phyloP scores from a whole-genome alignment of 2,113 vertebrate genomes.

The Eulemur macaco region DNA sequence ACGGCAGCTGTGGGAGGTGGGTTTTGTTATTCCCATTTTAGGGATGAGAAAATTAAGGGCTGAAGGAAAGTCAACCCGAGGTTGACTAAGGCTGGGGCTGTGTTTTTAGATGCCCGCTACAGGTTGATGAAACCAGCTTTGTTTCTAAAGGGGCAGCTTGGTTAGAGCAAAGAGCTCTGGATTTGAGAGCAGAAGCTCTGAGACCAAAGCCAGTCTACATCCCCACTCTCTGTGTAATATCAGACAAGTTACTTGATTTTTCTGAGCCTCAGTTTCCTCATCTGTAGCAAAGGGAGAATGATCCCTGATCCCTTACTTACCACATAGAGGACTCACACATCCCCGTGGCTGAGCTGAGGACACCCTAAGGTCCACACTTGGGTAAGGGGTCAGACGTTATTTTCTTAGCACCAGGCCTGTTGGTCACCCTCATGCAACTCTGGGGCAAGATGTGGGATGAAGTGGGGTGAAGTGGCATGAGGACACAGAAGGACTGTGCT shows the following conservation, averaged over 20 bases:
- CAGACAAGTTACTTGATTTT: background rate
- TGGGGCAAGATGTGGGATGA: background rate
- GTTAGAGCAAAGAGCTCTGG: background rate
- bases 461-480: background rate
- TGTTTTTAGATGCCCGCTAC: background rate
- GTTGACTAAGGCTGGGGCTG: background rate
- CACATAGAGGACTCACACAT: background rate
- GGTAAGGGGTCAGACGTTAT: background rate
- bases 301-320: background rate
- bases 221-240: background rate
- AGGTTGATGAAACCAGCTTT: background rate
- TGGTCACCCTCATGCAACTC: background rate
- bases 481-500: background rate
- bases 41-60: constrained; percentile 15
- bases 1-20: background rate
- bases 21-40: constrained; percentile 35
- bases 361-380: background rate
- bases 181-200: background rate
- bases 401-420: background rate
- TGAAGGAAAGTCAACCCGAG: background rate
- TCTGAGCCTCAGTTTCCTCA: background rate
- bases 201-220: background rate
- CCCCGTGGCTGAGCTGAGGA: background rate
- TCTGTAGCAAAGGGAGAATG: background rate
- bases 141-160: background rate